phyloP scores from a whole-genome alignment of 2,797 vertebrate species.

The Spinibarbus caldwelli region DNA sequence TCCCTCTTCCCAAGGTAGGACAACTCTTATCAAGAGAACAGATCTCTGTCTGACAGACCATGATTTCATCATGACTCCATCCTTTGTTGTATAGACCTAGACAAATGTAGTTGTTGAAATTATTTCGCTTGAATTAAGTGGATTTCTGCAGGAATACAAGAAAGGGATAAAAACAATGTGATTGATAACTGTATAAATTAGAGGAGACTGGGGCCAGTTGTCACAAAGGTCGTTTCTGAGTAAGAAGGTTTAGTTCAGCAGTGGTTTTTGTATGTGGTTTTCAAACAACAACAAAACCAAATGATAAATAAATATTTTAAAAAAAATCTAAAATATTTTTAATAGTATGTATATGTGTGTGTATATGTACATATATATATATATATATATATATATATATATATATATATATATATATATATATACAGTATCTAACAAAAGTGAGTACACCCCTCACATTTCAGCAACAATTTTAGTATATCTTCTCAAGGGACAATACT shows the following conservation, averaged over 20 bases:
- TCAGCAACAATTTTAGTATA: too few relatives aligned
- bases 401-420: too few relatives aligned
- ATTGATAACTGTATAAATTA: background rate
- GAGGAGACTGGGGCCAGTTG: background rate
- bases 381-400: too few relatives aligned
- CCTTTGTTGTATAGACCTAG: slow-evolving; percentile 57
- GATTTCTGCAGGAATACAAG: background rate
- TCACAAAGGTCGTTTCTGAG: background rate
- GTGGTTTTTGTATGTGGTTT: background rate
- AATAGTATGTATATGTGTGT: too few relatives aligned
- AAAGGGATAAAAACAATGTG: background rate
- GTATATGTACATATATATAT: too few relatives aligned
- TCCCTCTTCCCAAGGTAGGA: slow-evolving; percentile 77
- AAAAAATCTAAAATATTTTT: too few relatives aligned
- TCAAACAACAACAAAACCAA: slow-evolving; percentile 2
- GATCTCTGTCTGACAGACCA: slow-evolving; percentile 74
- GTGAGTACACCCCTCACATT: too few relatives aligned
- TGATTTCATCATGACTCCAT: slow-evolving; percentile 78
- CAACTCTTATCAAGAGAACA: slow-evolving; percentile 80
- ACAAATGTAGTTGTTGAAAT: slow-evolving; percentile 25
- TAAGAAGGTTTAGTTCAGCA: background rate
- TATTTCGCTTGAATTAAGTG: background rate
- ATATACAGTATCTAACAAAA: too few relatives aligned
- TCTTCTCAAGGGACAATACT: too few relatives aligned
- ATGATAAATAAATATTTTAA: background rate